Percentiles rank a stretch among this genome's conserved stretches.
phyloP scores from a whole-genome alignment of 2,888 invertebrate species.

The Acanthacorydalis orientalis region DNA sequence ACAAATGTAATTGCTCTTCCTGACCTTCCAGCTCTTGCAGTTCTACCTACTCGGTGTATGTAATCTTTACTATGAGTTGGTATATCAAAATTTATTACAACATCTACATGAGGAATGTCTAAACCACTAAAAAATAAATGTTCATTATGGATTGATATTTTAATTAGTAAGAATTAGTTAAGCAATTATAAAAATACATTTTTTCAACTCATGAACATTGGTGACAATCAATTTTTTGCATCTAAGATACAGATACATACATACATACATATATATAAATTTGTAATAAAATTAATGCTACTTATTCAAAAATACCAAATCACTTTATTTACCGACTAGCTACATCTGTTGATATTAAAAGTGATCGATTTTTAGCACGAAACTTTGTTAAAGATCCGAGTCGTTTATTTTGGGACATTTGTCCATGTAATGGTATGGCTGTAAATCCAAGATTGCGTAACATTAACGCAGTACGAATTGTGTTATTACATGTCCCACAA shows the following conservation, averaged over 20 bases:
- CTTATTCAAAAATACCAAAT: too few species aligned
- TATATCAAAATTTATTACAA: constrained; percentile 95
- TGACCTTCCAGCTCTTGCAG: constrained; percentile 87
- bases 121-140: constrained; percentile 49
- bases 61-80: constrained; percentile 98
- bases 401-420: constrained; percentile 96
- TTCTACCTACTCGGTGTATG: constrained; percentile 93
- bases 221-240: too few species aligned
- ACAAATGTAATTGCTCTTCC: constrained; percentile 94
- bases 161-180: too few species aligned
- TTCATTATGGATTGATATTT: background rate
- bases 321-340: constrained; percentile 63
- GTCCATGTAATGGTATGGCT: constrained; percentile 95
- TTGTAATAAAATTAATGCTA: background rate
- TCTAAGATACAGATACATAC: too few species aligned
- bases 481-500: constrained; percentile 87
- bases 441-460: constrained; percentile 79
- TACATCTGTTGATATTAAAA: constrained; percentile 95
- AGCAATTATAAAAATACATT: too few species aligned
- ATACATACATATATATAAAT: too few species aligned
- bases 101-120: constrained; percentile 97
- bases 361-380: constrained; percentile 80
- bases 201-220: too few species aligned
- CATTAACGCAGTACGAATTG: constrained; percentile 74
- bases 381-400: constrained; percentile 93